Evolutionary conservation across 30 jellyfish, hydroid and myxozoan genomes (phyloP).

Genomic region (Pelagia noctiluca): DNA sequence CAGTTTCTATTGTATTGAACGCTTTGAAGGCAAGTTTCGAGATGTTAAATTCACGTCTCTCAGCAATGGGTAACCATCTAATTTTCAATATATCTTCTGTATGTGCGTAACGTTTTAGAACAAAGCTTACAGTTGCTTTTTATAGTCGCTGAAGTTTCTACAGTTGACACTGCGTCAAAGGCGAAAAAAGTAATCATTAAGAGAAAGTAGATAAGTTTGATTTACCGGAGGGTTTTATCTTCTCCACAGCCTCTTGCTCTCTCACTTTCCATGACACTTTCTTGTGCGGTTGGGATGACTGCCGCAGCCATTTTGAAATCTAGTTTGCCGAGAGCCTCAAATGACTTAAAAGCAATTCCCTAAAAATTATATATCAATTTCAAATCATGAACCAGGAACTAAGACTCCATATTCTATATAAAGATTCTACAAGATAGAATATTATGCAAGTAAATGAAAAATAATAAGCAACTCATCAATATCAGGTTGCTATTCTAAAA

Average conservation of each 20-base stretch:
- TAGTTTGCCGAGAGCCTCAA: constrained; percentile 40
- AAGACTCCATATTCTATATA: no score
- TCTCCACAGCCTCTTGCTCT: constrained; percentile 61
- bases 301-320: constrained; percentile 11
- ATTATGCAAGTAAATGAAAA: no score
- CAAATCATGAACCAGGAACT: no score
- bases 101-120: constrained; percentile 1
- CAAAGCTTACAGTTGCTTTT: constrained; percentile 40
- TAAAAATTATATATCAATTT: no score
- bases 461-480: no score
- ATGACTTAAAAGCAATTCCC: constrained; percentile 65
- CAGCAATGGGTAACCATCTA: constrained; percentile 12
- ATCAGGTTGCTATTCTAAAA: no score
- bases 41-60: not conserved
- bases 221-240: constrained; percentile 49
- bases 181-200: not conserved
- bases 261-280: constrained; percentile 49
- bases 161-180: constrained; percentile 33
- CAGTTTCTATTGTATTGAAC: no score
- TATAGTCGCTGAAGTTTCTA: constrained; percentile 22
- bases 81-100: constrained; percentile 24
- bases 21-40: no score
- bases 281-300: constrained; percentile 31
- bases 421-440: no score
- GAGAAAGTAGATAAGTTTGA: not conserved